A percentile compares a stretch with the other conserved stretches of the same genome.
phyloP scores from a whole-genome alignment of 2,797 vertebrate species.

The Sebastolobus alascanus region DNA sequence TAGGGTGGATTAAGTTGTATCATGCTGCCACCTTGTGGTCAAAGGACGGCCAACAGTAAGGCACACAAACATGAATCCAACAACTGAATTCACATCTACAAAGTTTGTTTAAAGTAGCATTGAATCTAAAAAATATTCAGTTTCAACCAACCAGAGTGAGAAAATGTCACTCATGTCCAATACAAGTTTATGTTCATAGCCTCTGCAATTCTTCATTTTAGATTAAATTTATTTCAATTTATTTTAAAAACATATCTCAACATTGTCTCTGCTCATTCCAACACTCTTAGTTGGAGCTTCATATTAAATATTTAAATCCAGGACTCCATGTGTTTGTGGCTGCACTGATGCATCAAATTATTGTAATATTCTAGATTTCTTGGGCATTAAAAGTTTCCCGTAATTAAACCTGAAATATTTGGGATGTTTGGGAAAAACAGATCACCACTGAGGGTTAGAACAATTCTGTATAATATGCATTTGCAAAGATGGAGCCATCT shows the following conservation, averaged over 20 bases:
- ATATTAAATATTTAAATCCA: background rate
- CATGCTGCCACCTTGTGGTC: constrained; percentile 57
- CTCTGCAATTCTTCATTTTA: background rate
- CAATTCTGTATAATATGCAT: no score
- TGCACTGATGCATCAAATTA: background rate
- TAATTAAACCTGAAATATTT: background rate
- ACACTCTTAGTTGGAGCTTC: background rate
- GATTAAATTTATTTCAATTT: background rate
- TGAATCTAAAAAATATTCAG: background rate
- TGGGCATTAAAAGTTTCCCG: background rate
- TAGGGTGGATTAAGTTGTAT: background rate
- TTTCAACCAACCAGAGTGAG: background rate
- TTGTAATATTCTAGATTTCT: background rate
- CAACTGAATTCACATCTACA: background rate
- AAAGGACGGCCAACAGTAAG: no score
- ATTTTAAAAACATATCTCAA: background rate
- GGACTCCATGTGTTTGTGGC: background rate
- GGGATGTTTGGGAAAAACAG: background rate
- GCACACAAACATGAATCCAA: background rate
- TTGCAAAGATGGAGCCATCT: background rate
- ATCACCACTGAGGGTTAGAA: background rate
- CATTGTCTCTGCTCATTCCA: background rate
- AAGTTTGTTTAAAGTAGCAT: background rate
- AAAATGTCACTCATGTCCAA: background rate
- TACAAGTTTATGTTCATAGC: background rate